Percentiles rank a stretch among this genome's conserved stretches.
Conservation (phyloP, 1,140 invertebrate genomes). For the Euura lappo region DNA sequence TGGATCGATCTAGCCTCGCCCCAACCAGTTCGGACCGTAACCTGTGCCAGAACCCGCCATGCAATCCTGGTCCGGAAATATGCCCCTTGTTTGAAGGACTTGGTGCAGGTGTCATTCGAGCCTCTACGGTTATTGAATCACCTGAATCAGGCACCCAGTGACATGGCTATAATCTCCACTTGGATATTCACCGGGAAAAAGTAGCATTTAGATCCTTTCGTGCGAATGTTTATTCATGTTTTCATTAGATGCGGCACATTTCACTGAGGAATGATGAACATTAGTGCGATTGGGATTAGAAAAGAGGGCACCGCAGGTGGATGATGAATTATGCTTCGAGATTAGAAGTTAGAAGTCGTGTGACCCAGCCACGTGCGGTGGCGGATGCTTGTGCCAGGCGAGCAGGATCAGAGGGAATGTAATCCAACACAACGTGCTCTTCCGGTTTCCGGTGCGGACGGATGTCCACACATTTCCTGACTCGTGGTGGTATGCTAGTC, state of each 20-base stretch:
- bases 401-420: background rate
- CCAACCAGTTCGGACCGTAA: background rate
- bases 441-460: background rate
- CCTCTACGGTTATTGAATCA: background rate
- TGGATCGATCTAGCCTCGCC: background rate
- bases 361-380: background rate
- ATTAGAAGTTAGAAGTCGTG: background rate
- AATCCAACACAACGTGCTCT: background rate
- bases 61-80: background rate
- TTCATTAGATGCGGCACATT: no score
- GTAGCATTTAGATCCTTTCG: no score
- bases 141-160: background rate
- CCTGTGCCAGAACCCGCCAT: background rate
- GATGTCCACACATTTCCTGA: background rate
- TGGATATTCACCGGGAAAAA: no score
- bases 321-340: no score
- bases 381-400: background rate
- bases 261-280: no score
- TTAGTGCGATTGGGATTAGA: no score
- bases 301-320: no score
- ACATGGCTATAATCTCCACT: no score
- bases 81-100: slow-evolving; percentile 2
- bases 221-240: no score
- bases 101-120: background rate
- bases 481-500: background rate